A percentile compares a stretch with the other conserved stretches of the same genome.
Conservation (phyloP, 2,797 vertebrate species). For the Fistularia commersonii region DNA sequence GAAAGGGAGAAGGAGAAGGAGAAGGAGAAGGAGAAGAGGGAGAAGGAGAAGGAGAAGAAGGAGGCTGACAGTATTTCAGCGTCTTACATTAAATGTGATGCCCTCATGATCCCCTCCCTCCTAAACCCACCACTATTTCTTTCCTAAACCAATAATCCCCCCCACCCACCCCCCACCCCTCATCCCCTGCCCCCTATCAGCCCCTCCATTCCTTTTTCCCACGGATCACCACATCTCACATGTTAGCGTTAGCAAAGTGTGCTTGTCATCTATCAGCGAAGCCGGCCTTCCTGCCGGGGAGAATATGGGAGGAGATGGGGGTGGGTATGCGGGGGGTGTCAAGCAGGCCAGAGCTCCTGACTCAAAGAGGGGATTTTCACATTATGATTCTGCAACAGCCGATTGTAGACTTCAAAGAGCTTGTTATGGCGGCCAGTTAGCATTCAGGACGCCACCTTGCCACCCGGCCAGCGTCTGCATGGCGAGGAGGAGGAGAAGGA, state of each 20-base stretch:
- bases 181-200: conserved; percentile 45
- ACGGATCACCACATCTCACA: conserved; percentile 62
- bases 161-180: too few species aligned
- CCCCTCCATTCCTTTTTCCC: conserved; percentile 62
- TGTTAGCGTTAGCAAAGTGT: conserved; percentile 62
- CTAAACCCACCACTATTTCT: not conserved
- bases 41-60: too few species aligned
- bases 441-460: conserved; percentile 79
- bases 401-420: conserved; percentile 80
- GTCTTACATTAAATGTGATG: too few species aligned
- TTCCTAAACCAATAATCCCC: conserved; percentile 65
- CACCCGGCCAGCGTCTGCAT: conserved; percentile 73
- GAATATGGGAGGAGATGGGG: conserved; percentile 48
- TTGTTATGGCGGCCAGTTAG: conserved; percentile 77
- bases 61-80: too few species aligned
- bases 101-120: not conserved
- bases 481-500: conserved; percentile 74
- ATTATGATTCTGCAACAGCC: conserved; percentile 75
- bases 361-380: conserved; percentile 76
- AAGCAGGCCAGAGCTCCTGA: conserved; percentile 63
- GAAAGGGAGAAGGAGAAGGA: too few species aligned
- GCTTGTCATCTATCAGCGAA: conserved; percentile 58
- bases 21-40: too few species aligned
- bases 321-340: conserved; percentile 31
- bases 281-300: conserved; percentile 62